Base-by-base conservation (phyloP, 1,140 invertebrate genomes). In the Sitophilus oryzae region DNA sequence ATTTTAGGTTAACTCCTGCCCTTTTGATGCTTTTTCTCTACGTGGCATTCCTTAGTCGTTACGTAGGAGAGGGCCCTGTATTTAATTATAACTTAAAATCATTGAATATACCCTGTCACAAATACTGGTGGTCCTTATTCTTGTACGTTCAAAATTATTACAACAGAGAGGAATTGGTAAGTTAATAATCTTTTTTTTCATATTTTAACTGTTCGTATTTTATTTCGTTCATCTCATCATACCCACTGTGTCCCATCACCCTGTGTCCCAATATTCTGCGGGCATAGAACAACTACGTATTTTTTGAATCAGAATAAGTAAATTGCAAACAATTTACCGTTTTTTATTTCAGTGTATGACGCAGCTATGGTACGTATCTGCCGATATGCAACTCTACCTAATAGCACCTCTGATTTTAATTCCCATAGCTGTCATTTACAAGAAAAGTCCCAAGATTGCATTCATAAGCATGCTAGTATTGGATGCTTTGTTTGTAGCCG, bases 311-410 rank as follows among this genome's bases (percentile, higher is more conserved):
- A 30, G 11, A 11, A 11, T 30, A 30, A 30, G 25, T 6, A 5
- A 30, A 8, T 14, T 48, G 44, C 15, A 25, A 8, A 25, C 16
- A 22, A 19, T 20, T 11, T n/a, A 57, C 34, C 52, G 60, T 36
- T 48, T 54, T 57, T 34, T 63, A 35, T 72, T 67, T 35, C 41
- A 72, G 77, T 82, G 81, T 62, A 73, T 82, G 71, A 73, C 74
- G 2, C 79, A 77, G 73, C 70, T 75, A 0, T 83, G 80, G 81
- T 83, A 81, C 58, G 54, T 83, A 68, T 60, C 81, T 2, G 79
- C 79, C 46, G 83, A 85, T 62, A 80, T 83, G 73, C 81, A 83
- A 65, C 74, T 82, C 53, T 82, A 77, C 56, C 58, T 79, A 3
- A 47, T 80, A 2, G 60, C 66, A 1, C 66, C 65, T 22, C 37